Base-by-base conservation (phyloP, 92 coral and sea anemone species). In the Zoanthus sansibaricus region DNA sequence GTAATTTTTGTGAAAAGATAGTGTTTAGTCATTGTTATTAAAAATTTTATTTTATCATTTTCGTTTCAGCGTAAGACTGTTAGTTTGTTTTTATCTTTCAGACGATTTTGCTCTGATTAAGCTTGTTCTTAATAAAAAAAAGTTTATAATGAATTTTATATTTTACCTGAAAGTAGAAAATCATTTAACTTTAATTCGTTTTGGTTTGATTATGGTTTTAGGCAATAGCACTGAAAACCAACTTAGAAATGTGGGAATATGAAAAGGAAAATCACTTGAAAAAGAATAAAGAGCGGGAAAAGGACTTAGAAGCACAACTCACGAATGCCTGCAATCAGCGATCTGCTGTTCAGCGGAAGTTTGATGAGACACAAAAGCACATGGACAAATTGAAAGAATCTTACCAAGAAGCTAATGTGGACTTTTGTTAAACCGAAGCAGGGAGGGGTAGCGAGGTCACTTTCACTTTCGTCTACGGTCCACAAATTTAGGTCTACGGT, bases 281-380 rank as follows among this genome's bases (percentile, higher is more conserved):
- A 59, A 72, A 68, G 78, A 89, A 66, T 71, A 83, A 78, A 86
- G 86, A 78, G 70, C 89, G 89, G 4, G 92, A 85, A 55, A 89
- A 79, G 49, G 87, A 86, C 3, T 20, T 89, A 42, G 82, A 85
- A 47, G 71, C 42, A 18, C 89, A 89, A 45, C 55, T 85, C n/a
- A 45, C 73, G 71, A 78, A 79, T 42, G 89, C 89, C 17, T 72
- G 83, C 48, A 84, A 70, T 49, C 76, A 89, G 61, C 86, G 82
- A 7, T 77, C 89, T 8, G 80, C 75, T 62, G 20, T 85, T 72
- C 86, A 86, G 69, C 59, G 74, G 16, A 75, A 89, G 52, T 59
- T 89, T 6, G 86, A 89, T 47, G 74, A 55, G 11, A 66, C 89
- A 11, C 71, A 85, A 44, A 85, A 85, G 76, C 71, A 85, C 42